A percentile compares a stretch with the other conserved stretches of the same genome.
Conservation (phyloP, 1,140 invertebrate genomes). For the Drosophila hydei region DNA sequence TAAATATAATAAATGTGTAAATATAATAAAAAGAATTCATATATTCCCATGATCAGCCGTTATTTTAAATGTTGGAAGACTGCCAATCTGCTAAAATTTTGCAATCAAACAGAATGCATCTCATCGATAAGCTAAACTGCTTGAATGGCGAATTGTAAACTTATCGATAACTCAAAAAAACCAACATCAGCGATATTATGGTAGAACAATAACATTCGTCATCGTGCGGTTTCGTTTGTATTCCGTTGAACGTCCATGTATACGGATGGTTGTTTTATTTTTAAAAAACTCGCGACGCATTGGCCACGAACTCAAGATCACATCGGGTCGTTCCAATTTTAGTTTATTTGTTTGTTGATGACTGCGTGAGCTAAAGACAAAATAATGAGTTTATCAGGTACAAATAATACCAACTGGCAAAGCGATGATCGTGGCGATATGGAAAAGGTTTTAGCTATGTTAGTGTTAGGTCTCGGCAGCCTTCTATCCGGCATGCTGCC, state of each 20-base stretch:
- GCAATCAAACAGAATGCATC: background rate
- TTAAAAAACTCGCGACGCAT: constrained; percentile 10
- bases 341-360: constrained; percentile 48
- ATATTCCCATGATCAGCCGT: background rate
- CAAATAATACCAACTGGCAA: constrained; percentile 25
- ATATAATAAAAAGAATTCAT: too few relatives aligned
- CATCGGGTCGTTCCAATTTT: constrained; percentile 18
- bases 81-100: background rate
- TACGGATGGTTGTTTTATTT: constrained; percentile 19
- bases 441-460: constrained; percentile 89
- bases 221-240: constrained; percentile 16
- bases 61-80: background rate
- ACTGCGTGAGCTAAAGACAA: constrained; percentile 24
- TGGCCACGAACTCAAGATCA: constrained; percentile 51
- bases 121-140: background rate
- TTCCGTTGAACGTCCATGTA: constrained; percentile 11
- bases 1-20: too few relatives aligned
- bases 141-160: background rate
- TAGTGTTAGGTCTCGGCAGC: constrained; percentile 87
- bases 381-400: constrained; percentile 41
- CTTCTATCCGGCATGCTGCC: constrained; percentile 89
- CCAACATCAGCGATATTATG: background rate
- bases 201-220: constrained; percentile 18
- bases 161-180: constrained; percentile 23
- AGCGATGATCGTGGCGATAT: constrained; percentile 65